These are phyloP conservation scores for Gobius niger DNA, from an alignment of 2,113 vertebrate genomes.

Conservation along the genomic window DNA sequence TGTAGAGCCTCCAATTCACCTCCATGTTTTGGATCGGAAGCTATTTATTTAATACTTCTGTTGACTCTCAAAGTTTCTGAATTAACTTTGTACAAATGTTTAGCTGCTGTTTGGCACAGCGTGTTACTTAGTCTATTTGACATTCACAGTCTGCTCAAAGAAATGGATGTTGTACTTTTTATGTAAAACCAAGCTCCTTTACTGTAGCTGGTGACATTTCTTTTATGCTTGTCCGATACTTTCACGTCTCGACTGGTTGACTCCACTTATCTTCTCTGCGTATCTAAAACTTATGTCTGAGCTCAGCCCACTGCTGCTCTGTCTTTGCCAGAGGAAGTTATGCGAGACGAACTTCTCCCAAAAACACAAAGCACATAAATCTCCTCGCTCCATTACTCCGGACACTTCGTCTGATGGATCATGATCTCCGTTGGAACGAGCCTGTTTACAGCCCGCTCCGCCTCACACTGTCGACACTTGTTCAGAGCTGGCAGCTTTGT, in stretches of 20 bases:
- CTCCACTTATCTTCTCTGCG: constrained; percentile 59
- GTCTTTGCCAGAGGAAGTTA: constrained; percentile 48
- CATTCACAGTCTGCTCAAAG: constrained; percentile 24
- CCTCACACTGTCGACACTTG: constrained; percentile 37
- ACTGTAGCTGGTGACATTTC: constrained; percentile 42
- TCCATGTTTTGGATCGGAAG: neutral
- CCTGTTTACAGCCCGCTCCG: constrained; percentile 46
- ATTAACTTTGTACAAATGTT: neutral
- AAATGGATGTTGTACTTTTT: constrained; percentile 11
- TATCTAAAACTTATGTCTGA: constrained; percentile 58
- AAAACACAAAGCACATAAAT: constrained; percentile 67
- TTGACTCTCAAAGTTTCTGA: neutral
- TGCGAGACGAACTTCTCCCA: constrained; percentile 55
- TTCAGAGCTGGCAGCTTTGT: constrained; percentile 50
- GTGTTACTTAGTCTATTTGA: constrained; percentile 26
- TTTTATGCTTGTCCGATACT: constrained; percentile 38
- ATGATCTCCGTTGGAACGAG: constrained; percentile 52
- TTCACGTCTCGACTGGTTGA: constrained; percentile 61
- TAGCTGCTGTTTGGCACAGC: too few species aligned
- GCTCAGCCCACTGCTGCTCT: constrained; percentile 50
- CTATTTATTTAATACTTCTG: neutral
- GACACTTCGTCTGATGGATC: constrained; percentile 62
- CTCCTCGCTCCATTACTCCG: constrained; percentile 54
- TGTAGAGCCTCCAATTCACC: too few species aligned
- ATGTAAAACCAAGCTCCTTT: constrained; percentile 37